Evolutionary conservation across 53 echinoderm and acorn worm genomes (phyloP).

Genomic region (Holothuria leucospilota): DNA sequence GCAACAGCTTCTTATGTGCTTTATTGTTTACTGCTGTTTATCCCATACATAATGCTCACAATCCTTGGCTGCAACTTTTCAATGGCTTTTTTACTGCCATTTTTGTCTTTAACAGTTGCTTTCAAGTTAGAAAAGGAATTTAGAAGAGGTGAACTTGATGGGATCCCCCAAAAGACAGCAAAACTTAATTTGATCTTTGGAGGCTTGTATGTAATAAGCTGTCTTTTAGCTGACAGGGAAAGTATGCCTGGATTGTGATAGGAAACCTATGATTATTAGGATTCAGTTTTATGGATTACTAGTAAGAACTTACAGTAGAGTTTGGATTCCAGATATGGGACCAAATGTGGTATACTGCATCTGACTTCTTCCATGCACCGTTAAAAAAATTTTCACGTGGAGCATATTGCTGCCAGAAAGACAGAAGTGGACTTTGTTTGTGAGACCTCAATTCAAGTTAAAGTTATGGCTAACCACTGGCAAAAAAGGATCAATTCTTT

Average conservation of each 20-base stretch:
- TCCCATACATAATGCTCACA: conserved; percentile 84
- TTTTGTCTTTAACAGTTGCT: conserved; percentile 85
- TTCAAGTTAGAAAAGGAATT: conserved; percentile 91
- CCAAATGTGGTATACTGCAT: no score
- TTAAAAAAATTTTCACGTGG: no score
- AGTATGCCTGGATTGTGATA: conserved; percentile 58
- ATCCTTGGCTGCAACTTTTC: conserved; percentile 81
- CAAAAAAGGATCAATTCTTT: no score
- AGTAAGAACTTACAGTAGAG: neutral
- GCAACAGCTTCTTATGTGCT: conserved; percentile 81
- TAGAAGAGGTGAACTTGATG: conserved; percentile 63
- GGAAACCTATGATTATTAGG: neutral
- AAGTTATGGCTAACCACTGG: no score
- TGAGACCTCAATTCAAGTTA: no score
- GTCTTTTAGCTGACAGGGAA: conserved; percentile 55
- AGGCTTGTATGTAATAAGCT: conserved; percentile 70
- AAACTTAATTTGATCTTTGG: conserved; percentile 87
- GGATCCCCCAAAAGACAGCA: conserved; percentile 80
- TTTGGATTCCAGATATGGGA: neutral
- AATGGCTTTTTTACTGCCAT: conserved; percentile 67
- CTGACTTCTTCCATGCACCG: no score
- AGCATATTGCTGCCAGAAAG: no score
- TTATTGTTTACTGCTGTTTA: conserved; percentile 80
- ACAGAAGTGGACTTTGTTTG: no score
- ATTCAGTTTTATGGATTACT: no score